Conservation (phyloP, 2,797 vertebrate species). For the Pelodytes ibericus region DNA sequence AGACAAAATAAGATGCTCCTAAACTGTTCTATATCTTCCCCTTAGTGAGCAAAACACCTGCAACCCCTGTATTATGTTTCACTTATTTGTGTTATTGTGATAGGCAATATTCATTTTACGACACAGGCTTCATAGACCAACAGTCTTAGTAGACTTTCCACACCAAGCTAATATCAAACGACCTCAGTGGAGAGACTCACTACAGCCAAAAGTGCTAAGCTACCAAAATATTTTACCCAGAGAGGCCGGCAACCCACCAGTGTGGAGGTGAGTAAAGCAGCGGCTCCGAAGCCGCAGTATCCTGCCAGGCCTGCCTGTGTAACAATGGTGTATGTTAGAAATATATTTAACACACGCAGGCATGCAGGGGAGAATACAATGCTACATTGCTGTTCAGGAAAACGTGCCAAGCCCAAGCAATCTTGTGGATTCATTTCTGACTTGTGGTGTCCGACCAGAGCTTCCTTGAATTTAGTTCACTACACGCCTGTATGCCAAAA, state of each 20-base stretch:
- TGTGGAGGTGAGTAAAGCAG: not conserved
- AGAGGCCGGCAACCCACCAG: not conserved
- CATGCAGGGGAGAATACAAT: not conserved
- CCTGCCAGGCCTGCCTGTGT: slow-evolving; percentile 24
- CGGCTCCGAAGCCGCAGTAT: slow-evolving; percentile 26
- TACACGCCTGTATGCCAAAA: not conserved
- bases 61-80: too few relatives aligned
- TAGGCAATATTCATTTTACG: too few relatives aligned
- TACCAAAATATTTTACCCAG: not conserved
- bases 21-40: too few relatives aligned
- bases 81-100: too few relatives aligned
- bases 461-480: not conserved
- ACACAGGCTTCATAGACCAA: too few relatives aligned
- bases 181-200: not conserved
- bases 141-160: too few relatives aligned
- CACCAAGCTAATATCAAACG: too few relatives aligned
- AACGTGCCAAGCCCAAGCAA: not conserved
- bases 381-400: not conserved
- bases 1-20: too few relatives aligned
- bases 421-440: not conserved
- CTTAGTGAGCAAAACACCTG: too few relatives aligned
- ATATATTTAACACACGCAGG: slow-evolving; percentile 3
- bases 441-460: slow-evolving; percentile 6
- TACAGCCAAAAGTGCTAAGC: not conserved
- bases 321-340: slow-evolving; percentile 21